These are phyloP conservation scores for Poeciliopsis retropinna DNA, from an alignment of 2,113 vertebrate species.

Conservation along the genomic window DNA sequence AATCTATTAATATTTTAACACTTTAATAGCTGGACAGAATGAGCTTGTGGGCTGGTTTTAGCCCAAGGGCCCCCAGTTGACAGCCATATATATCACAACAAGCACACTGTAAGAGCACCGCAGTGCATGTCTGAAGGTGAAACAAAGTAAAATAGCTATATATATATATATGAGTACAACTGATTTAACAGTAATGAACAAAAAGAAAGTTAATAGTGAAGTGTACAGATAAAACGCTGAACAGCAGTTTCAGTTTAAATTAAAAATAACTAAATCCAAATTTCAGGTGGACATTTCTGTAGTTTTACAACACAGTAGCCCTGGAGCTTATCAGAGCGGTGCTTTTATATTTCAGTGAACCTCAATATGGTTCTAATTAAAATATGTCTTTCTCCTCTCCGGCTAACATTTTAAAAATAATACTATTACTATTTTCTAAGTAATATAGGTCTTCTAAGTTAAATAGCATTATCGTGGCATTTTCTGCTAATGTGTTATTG, in stretches of 20 bases:
- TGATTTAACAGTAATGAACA: no score
- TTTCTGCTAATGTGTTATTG: neutral
- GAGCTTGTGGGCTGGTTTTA: neutral
- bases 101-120: neutral
- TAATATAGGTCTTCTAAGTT: neutral
- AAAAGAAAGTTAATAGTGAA: neutral
- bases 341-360: neutral
- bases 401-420: no score
- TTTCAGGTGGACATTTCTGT: neutral
- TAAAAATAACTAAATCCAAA: neutral
- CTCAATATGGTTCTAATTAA: neutral
- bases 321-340: neutral
- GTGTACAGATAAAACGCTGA: neutral
- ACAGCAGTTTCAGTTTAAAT: neutral
- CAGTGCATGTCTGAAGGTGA: neutral
- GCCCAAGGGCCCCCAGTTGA: neutral
- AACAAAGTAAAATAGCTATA: no score
- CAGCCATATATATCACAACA: neutral
- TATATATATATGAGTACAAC: no score
- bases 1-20: conserved; percentile 1
- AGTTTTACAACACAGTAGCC: neutral
- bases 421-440: neutral
- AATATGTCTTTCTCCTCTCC: neutral
- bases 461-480: neutral
- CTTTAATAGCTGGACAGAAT: neutral